These are phyloP conservation scores for Sarcophaga variegata DNA, from an alignment of 2,888 invertebrate genomes.

Conservation along the genomic window DNA sequence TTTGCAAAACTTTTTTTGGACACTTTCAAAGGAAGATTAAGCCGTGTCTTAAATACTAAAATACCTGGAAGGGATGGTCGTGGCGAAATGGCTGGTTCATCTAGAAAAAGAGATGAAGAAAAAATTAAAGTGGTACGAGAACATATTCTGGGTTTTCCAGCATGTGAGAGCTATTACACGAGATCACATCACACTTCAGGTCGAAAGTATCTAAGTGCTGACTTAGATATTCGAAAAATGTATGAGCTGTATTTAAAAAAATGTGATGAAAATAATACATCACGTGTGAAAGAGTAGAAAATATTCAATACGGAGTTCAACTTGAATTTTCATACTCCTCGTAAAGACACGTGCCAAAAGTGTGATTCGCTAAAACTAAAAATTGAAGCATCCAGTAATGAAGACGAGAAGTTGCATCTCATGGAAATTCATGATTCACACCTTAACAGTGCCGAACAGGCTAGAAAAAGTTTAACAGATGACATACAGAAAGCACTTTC, in stretches of 20 bases:
- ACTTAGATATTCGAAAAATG: background rate
- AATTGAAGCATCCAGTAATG: slow-evolving; percentile 73
- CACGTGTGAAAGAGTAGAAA: slow-evolving; percentile 15
- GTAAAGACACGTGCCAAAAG: slow-evolving; percentile 73
- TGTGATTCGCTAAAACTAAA: slow-evolving; percentile 73
- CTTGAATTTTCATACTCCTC: slow-evolving; percentile 71
- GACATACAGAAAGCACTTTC: no score
- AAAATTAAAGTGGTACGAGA: background rate
- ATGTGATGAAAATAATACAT: slow-evolving; percentile 11
- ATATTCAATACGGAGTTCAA: slow-evolving; percentile 69
- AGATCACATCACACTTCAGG: slow-evolving; percentile 31
- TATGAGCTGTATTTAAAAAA: no score
- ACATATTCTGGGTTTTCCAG: background rate
- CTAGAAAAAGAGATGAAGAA: background rate
- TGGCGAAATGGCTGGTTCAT: slow-evolving; percentile 3
- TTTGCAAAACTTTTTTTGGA: slow-evolving; percentile 2
- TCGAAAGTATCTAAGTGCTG: slow-evolving; percentile 37
- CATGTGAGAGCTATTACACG: slow-evolving; percentile 23
- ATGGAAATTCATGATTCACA: slow-evolving; percentile 72
- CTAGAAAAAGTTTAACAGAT: slow-evolving; percentile 9
- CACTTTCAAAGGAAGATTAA: slow-evolving; percentile 17
- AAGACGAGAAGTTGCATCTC: slow-evolving; percentile 57
- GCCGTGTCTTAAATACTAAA: background rate
- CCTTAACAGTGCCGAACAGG: slow-evolving; percentile 72
- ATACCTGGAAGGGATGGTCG: background rate